Evolutionary conservation across 2,797 vertebrate species (phyloP).

Genomic region (Phoebastria nigripes): DNA sequence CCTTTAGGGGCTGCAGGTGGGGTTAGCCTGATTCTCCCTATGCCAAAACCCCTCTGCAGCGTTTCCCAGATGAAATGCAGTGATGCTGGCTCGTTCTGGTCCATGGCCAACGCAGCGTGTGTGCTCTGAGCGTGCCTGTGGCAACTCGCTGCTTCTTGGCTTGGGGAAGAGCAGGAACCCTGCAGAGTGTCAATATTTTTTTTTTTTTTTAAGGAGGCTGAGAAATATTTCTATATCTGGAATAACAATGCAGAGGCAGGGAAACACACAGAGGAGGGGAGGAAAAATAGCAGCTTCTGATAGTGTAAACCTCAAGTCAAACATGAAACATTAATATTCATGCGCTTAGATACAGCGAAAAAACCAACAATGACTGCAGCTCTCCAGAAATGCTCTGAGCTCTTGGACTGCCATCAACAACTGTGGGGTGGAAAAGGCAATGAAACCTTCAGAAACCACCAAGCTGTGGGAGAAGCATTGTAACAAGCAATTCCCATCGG

Average conservation of each 20-base stretch:
- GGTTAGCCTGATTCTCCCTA: not conserved
- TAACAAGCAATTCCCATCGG: not conserved
- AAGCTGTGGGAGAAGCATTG: not conserved
- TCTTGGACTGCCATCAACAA: not conserved
- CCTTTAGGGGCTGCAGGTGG: not conserved
- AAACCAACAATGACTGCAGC: not conserved
- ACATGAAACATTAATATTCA: not conserved
- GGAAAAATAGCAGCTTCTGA: not conserved
- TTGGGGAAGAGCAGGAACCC: not conserved
- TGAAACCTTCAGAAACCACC: not conserved
- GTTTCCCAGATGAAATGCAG: not conserved
- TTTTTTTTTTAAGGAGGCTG: not conserved
- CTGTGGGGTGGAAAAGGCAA: not conserved
- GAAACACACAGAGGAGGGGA: not conserved
- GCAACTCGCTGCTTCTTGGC: not conserved
- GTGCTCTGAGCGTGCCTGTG: rapidly evolving
- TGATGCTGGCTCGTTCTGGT: not conserved
- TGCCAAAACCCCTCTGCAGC: not conserved
- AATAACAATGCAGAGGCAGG: not conserved
- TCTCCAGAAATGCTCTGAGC: not conserved
- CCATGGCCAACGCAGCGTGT: rapidly evolving
- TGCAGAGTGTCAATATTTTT: not conserved
- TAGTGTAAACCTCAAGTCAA: not conserved
- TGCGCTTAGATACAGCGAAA: not conserved
- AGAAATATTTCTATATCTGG: not conserved